Evolutionary conservation across 1,140 invertebrate species (phyloP).

Genomic region (Nasonia vitripennis): DNA sequence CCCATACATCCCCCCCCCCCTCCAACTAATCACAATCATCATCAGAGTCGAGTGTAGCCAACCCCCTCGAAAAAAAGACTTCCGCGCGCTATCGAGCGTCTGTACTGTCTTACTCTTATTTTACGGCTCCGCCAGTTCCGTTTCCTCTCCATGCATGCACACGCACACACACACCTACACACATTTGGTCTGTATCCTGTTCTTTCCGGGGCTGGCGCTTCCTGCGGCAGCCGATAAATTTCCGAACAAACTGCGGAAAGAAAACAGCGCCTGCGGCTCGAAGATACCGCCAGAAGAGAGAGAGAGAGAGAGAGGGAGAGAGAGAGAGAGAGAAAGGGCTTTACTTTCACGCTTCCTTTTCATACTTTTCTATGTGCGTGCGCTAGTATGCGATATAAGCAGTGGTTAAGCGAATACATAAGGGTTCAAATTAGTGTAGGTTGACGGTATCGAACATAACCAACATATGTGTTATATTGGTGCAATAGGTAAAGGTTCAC

Average conservation of each 20-base stretch:
- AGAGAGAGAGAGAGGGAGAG: slow-evolving; percentile 1
- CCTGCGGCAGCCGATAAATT: slow-evolving; percentile 52
- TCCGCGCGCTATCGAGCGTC: slow-evolving; percentile 12
- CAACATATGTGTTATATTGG: neutral
- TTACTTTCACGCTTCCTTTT: neutral
- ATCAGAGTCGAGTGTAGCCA: neutral
- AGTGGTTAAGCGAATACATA: neutral
- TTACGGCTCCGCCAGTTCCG: slow-evolving; percentile 16
- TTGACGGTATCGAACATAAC: neutral
- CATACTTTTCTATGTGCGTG: neutral
- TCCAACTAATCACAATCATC: neutral
- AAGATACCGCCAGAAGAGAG: slow-evolving; percentile 42
- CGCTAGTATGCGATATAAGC: too few species aligned
- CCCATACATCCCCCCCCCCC: neutral
- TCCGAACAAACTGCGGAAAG: slow-evolving; percentile 48
- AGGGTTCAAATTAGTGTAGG: neutral
- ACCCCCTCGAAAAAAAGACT: neutral
- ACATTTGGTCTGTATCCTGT: slow-evolving; percentile 34
- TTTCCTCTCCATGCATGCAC: neutral
- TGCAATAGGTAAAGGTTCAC: neutral
- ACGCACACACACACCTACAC: slow-evolving; percentile 1
- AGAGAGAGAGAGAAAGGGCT: slow-evolving; percentile 9
- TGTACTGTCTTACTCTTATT: slow-evolving; percentile 38
- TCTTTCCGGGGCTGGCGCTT: slow-evolving; percentile 36
- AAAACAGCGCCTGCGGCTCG: slow-evolving; percentile 52